phyloP scores from a whole-genome alignment of 2,888 invertebrate species.

The Chrysina gloriosa region DNA sequence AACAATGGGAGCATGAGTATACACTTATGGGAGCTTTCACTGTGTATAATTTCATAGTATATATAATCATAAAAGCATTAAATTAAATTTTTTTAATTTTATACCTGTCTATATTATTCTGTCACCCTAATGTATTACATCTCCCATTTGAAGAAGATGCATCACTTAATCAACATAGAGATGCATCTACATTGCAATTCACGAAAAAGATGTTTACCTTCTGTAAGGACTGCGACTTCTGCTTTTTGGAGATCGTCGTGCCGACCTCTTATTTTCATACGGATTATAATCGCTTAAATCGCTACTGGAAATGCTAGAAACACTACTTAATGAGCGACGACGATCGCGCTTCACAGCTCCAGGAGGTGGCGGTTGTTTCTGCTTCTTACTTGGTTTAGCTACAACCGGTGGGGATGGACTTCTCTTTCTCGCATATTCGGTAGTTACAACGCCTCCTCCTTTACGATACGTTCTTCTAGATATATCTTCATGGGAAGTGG shows the following conservation, averaged over 20 bases:
- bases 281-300: slow-evolving; percentile 57
- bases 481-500: slow-evolving; percentile 45
- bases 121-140: too few relatives aligned
- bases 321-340: slow-evolving; percentile 66
- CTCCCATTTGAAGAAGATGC: too few relatives aligned
- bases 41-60: too few relatives aligned
- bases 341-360: slow-evolving; percentile 55
- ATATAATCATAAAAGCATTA: too few relatives aligned
- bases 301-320: slow-evolving; percentile 68
- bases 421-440: slow-evolving; percentile 46
- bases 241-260: slow-evolving; percentile 37
- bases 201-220: slow-evolving; percentile 28
- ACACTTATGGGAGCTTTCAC: too few relatives aligned
- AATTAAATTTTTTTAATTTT: too few relatives aligned
- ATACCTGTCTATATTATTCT: too few relatives aligned
- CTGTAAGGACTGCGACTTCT: slow-evolving; percentile 41
- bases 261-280: slow-evolving; percentile 32
- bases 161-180: neutral
- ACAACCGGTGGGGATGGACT: slow-evolving; percentile 72
- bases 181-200: too few relatives aligned
- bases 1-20: too few relatives aligned
- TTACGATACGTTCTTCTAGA: slow-evolving; percentile 48
- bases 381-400: slow-evolving; percentile 62
- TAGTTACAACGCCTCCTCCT: slow-evolving; percentile 42
- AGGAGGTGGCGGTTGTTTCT: slow-evolving; percentile 49